Evolutionary conservation across 1,140 invertebrate genomes (phyloP).

Genomic region (Oncopodura yosiiana): DNA sequence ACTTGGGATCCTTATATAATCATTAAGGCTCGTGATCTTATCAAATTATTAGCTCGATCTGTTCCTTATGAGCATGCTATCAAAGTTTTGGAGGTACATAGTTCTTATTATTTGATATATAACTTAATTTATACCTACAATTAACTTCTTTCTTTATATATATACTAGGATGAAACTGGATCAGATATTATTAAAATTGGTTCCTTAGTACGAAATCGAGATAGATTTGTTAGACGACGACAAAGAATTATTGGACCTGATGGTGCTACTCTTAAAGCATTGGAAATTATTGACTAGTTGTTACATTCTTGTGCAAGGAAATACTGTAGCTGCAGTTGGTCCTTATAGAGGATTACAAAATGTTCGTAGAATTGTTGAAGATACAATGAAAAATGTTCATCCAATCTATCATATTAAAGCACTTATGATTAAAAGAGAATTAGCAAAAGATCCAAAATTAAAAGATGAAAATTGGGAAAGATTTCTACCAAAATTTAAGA

Average conservation of each 20-base stretch:
- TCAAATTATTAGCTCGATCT: conserved; percentile 87
- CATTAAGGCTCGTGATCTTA: conserved; percentile 90
- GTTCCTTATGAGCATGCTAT: conserved; percentile 94
- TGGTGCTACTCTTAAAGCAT: conserved; percentile 91
- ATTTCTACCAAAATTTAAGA: conserved; percentile 92
- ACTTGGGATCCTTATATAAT: conserved; percentile 99
- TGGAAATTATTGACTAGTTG: conserved; percentile 97
- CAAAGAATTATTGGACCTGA: conserved; percentile 93
- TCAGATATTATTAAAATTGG: conserved; percentile 98
- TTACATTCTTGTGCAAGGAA: conserved; percentile 93
- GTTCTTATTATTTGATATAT: conserved; percentile 6
- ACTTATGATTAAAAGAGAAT: conserved; percentile 93
- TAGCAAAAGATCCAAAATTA: conserved; percentile 81
- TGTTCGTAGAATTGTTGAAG: conserved; percentile 78
- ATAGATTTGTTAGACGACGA: conserved; percentile 90
- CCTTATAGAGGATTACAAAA: conserved; percentile 90
- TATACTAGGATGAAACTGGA: conserved; percentile 65
- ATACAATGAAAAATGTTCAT: conserved; percentile 98
- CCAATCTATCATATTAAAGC: conserved; percentile 99
- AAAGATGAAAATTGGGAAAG: conserved; percentile 94
- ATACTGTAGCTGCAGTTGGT: conserved; percentile 92
- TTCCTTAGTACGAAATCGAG: conserved; percentile 77
- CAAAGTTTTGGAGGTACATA: conserved; percentile 49
- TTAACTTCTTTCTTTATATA: conserved; percentile 10
- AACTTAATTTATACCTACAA: background rate